Evolutionary conservation across 2,888 invertebrate species (phyloP), one percentile per base, ranked within the genome.

Genomic region (Pyrgus malvae): DNA sequence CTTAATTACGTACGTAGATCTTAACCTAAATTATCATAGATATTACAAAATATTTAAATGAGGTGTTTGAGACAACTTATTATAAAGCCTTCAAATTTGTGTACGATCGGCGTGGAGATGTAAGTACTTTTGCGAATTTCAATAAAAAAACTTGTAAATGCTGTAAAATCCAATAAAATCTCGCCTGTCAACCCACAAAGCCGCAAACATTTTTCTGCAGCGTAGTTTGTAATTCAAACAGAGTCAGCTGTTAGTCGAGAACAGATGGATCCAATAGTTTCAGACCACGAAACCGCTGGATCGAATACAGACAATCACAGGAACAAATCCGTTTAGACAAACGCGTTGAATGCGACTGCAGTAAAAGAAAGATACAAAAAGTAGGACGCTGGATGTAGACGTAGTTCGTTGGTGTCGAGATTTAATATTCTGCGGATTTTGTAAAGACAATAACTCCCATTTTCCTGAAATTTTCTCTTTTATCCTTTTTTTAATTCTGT

Each of bases 261-360:
- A 33, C 19, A 33, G 35, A 51, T 42, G 35, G 16, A 51, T 35
- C 51, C 42, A 41, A 51, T 51, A 37, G 51, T 51, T 51, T 51
- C 51, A 51, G 44, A 51, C 51, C 51, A 44, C 51, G 27, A 51
- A 51, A 51, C 51, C 44, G 14, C 44, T 27, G 14, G 51, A 51
- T 44, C 51, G 44, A 44, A 44, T 48, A 29, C 51, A 42, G 37
- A 51, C 51, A 35, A 51, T 51, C 44, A 51, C 35, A 44, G 42
- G 25, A 51, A 35, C 51, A 51, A 51, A 51, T 44, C 42, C 51
- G 51, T 51, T 51, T 51, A 51, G 44, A 51, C 37, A 31, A 33
- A 53, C 45, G 21, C 45, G 33, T 51, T 37, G 59, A 76, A 59
- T 65, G 53, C 7, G 48, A 62, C 74, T 70, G 50, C 57, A 63